phyloP scores from a whole-genome alignment of 2,888 invertebrate species.

The Hypselothyrea guttata region DNA sequence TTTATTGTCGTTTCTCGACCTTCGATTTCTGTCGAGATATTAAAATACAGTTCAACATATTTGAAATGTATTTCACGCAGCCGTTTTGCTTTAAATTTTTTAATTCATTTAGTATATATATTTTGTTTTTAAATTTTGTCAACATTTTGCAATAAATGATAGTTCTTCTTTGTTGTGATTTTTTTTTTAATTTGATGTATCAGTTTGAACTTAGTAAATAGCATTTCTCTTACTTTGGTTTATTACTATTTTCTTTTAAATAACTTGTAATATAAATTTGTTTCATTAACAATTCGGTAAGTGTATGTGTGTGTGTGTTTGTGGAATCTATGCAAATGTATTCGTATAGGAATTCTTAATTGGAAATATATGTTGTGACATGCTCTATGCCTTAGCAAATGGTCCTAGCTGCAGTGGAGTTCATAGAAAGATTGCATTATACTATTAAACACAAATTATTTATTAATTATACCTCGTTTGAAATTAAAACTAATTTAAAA shows the following conservation, averaged over 20 bases:
- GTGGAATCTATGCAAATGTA: constrained; percentile 38
- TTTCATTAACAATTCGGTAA: constrained; percentile 60
- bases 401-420: constrained; percentile 21
- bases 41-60: constrained; percentile 78
- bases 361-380: constrained; percentile 37
- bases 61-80: constrained; percentile 58
- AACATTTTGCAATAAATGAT: constrained; percentile 69
- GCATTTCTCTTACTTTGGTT: constrained; percentile 38
- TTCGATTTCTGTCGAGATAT: constrained; percentile 82
- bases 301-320: constrained; percentile 23
- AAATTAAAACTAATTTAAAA: no score
- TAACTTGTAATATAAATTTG: constrained; percentile 67
- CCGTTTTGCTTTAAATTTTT: constrained; percentile 46
- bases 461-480: no score
- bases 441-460: no score
- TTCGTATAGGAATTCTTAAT: constrained; percentile 45
- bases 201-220: constrained; percentile 65
- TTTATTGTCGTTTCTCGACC: constrained; percentile 83
- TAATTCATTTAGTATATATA: constrained; percentile 48
- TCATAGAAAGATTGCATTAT: not conserved
- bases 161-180: constrained; percentile 51
- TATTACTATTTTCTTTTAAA: constrained; percentile 46
- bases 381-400: constrained; percentile 35
- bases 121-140: constrained; percentile 45
- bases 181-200: constrained; percentile 57